phyloP scores from a whole-genome alignment of 2,888 invertebrate genomes.

The Plutella xylostella region DNA sequence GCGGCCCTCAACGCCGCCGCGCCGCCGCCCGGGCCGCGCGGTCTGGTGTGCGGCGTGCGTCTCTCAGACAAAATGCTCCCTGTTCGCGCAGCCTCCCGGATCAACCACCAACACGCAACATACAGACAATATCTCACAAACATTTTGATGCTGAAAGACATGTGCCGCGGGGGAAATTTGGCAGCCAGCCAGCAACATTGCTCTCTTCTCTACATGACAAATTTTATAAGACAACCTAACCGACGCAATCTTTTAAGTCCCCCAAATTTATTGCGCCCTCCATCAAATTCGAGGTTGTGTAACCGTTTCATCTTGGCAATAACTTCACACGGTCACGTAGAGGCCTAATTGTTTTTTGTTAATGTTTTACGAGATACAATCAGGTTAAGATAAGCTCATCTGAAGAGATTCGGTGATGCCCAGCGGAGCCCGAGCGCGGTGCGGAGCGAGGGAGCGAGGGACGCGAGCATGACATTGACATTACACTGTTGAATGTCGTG shows the following conservation, averaged over 20 bases:
- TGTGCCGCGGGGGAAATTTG: conserved; percentile 54
- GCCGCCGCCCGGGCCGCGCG: background rate
- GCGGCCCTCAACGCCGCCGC: too few species aligned
- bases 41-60: background rate
- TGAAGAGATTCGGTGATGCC: too few species aligned
- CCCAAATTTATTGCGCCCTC: background rate
- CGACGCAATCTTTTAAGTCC: conserved; percentile 25
- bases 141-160: conserved; percentile 30
- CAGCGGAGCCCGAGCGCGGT: too few species aligned
- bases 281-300: background rate
- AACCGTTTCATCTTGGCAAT: background rate
- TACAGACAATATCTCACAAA: conserved; percentile 7
- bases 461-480: background rate
- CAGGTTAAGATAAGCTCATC: too few species aligned
- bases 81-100: background rate
- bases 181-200: conserved; percentile 56
- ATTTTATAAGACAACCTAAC: conserved; percentile 42
- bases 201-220: conserved; percentile 57
- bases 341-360: too few species aligned
- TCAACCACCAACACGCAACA: background rate
- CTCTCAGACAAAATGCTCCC: background rate
- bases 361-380: too few species aligned
- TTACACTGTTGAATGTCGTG: conserved; percentile 4
- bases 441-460: too few species aligned
- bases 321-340: background rate